These are phyloP conservation scores for Ptyas mucosa DNA, from an alignment of 2,113 vertebrate genomes.

Conservation along the genomic window DNA sequence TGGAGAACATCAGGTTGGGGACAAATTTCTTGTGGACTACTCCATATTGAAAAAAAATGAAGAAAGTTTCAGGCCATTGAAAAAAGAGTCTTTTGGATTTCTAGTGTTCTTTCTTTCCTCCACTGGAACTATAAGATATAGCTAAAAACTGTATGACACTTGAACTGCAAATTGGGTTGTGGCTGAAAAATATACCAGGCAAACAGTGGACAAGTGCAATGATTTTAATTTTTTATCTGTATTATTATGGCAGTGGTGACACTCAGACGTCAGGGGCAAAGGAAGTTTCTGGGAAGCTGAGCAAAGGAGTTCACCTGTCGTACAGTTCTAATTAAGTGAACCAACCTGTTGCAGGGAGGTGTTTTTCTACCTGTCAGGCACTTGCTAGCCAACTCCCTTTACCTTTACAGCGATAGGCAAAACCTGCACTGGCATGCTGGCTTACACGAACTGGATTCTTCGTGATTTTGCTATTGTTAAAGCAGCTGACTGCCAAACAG, in stretches of 20 bases:
- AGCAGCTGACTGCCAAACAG: neutral
- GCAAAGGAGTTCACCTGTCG: constrained; percentile 24
- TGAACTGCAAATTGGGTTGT: neutral
- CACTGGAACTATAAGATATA: neutral
- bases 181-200: neutral
- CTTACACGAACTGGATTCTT: neutral
- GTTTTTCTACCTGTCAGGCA: constrained; percentile 26
- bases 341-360: constrained; percentile 24
- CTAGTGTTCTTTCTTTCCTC: neutral
- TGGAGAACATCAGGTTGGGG: neutral
- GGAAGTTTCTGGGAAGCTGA: neutral
- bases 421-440: constrained; percentile 9
- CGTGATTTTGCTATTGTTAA: neutral
- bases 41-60: neutral
- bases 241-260: neutral
- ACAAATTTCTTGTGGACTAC: neutral
- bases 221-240: neutral
- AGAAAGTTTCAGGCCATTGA: neutral
- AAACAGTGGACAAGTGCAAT: neutral
- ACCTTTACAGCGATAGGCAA: neutral
- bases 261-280: neutral
- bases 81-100: neutral
- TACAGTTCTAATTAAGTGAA: constrained; percentile 29
- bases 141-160: neutral
- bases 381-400: constrained; percentile 26